These are phyloP conservation scores for Loripinus fragilis DNA, from an alignment of 2,888 invertebrate genomes.

Conservation along the genomic window DNA sequence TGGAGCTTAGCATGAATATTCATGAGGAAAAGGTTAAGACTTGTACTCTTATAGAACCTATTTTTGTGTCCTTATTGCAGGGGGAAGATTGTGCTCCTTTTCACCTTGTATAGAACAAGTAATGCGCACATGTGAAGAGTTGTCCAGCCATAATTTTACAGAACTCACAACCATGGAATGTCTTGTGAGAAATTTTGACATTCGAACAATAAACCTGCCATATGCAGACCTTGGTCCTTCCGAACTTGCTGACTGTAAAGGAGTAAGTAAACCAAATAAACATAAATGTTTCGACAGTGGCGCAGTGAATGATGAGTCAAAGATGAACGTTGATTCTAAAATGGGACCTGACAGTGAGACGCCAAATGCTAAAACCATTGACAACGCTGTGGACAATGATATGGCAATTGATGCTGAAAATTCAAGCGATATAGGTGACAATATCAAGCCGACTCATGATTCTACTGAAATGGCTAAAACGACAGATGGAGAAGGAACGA, in stretches of 20 bases:
- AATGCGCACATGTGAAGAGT: conserved; percentile 91
- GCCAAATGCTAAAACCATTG: background rate
- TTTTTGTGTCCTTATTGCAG: conserved; percentile 86
- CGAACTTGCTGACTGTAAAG: background rate
- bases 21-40: no score
- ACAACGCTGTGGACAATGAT: background rate
- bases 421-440: conserved; percentile 13
- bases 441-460: background rate
- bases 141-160: conserved; percentile 90
- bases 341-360: background rate
- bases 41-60: background rate
- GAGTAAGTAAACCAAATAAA: conserved; percentile 11
- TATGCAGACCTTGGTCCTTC: conserved; percentile 64
- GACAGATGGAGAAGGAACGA: background rate
- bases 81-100: conserved; percentile 98
- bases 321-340: background rate
- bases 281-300: background rate
- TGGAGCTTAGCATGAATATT: no score
- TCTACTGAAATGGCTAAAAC: conserved; percentile 17
- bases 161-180: conserved; percentile 95
- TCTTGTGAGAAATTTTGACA: conserved; percentile 77
- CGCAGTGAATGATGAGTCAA: conserved; percentile 1
- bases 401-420: conserved; percentile 12
- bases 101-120: conserved; percentile 99
- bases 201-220: conserved; percentile 75